Percentiles rank a stretch among this genome's conserved stretches.
Conservation (phyloP, 2,113 vertebrate species). For the Campylomormyrus numenius region DNA sequence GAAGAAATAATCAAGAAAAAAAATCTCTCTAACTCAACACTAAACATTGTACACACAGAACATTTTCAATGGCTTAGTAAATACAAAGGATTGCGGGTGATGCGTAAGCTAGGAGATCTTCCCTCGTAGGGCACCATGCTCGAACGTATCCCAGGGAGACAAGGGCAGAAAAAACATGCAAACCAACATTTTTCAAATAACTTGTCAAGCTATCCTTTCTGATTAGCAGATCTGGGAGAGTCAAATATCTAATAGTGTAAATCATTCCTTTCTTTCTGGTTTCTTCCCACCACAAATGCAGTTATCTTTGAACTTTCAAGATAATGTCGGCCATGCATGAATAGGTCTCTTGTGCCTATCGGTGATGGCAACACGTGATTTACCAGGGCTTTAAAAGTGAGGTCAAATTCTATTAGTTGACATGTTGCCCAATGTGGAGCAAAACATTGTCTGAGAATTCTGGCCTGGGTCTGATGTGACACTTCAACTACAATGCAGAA, state of each 20-base stretch:
- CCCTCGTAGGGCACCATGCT: not conserved
- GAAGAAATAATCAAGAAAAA: not conserved
- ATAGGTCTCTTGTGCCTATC: too few relatives aligned
- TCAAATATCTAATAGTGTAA: not conserved
- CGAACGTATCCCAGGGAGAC: conserved; percentile 17
- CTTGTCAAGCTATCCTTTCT: not conserved
- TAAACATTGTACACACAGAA: conserved; percentile 31
- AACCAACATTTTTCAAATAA: conserved; percentile 4
- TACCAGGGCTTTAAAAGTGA: not conserved
- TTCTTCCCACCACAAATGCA: not conserved
- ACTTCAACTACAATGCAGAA: not conserved
- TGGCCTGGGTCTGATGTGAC: not conserved
- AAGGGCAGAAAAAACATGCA: not conserved
- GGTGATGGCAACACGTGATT: not conserved
- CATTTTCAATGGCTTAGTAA: conserved; percentile 59
- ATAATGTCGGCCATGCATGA: not conserved
- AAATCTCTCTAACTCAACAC: not conserved
- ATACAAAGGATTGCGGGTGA: not conserved
- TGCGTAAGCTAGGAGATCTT: not conserved
- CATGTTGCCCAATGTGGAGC: not conserved
- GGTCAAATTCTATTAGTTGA: not conserved
- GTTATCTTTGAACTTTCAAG: not conserved
- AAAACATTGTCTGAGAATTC: conserved; percentile 14
- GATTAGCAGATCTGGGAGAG: not conserved
- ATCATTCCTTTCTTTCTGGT: not conserved